phyloP scores from a whole-genome alignment of 2,888 invertebrate genomes.

The Drosophila recens region DNA sequence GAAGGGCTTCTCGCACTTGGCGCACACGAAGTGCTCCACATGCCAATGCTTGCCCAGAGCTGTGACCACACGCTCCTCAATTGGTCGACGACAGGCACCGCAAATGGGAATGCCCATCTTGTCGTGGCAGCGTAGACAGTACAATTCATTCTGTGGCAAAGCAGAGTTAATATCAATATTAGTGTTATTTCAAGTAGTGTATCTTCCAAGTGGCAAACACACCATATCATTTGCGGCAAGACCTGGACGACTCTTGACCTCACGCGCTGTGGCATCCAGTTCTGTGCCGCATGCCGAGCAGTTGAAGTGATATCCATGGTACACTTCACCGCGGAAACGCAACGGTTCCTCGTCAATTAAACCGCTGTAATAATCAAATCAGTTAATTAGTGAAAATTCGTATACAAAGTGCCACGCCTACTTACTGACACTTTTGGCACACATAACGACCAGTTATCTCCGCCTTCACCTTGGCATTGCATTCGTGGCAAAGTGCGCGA shows the following conservation, averaged over 20 bases:
- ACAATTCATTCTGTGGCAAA: constrained; percentile 92
- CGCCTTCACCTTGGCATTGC: constrained; percentile 98
- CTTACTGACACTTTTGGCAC: constrained; percentile 99
- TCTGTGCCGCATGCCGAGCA: constrained; percentile 97
- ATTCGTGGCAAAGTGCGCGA: constrained; percentile 96
- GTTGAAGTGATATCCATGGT: constrained; percentile 99
- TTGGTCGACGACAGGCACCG: constrained; percentile 99
- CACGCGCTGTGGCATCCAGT: constrained; percentile 97
- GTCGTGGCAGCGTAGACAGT: constrained; percentile 98
- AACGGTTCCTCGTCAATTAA: constrained; percentile 96
- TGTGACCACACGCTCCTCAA: constrained; percentile 99
- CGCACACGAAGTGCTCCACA: constrained; percentile 99
- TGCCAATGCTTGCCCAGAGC: constrained; percentile 99
- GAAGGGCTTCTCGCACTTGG: constrained; percentile 99
- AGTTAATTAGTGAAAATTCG: neutral
- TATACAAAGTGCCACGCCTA: constrained; percentile 62
- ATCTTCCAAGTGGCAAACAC: constrained; percentile 46
- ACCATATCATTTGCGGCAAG: constrained; percentile 96
- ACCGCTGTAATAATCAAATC: constrained; percentile 87
- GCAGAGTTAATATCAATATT: neutral
- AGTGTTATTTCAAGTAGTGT: neutral
- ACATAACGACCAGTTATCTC: constrained; percentile 97
- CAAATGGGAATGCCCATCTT: constrained; percentile 99
- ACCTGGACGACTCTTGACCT: constrained; percentile 96
- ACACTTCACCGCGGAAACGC: constrained; percentile 97